Evolutionary conservation across 2,797 vertebrate genomes (phyloP).

Genomic region (Coregonus sp.): DNA sequence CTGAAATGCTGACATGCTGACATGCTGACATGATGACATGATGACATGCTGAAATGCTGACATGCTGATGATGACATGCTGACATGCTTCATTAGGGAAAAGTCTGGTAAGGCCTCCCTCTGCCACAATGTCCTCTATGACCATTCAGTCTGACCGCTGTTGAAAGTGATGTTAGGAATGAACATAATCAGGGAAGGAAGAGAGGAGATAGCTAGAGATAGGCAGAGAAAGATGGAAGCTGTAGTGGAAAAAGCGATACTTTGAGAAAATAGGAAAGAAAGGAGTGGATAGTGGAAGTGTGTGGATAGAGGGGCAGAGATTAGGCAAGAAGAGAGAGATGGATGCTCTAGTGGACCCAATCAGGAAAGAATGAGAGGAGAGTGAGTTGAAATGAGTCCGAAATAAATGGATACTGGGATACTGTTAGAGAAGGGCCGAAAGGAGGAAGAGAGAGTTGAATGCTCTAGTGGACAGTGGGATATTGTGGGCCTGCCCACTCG

Average conservation of each 20-base stretch:
- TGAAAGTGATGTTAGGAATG: conserved; percentile 3
- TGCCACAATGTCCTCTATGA: conserved; percentile 11
- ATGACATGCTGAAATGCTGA: not conserved
- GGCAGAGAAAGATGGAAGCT: not conserved
- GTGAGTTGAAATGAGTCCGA: not conserved
- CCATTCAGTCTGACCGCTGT: conserved; percentile 65
- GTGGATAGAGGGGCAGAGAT: not conserved
- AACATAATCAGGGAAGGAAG: not conserved
- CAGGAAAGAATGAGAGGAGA: not conserved
- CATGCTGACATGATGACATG: not conserved
- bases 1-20: not conserved
- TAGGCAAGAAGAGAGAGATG: not conserved
- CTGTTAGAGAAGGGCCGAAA: conserved; percentile 15
- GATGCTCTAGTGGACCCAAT: not conserved
- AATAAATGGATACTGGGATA: not conserved
- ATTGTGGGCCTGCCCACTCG: not conserved
- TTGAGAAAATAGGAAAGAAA: not conserved
- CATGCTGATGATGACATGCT: too few species aligned
- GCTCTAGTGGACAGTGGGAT: conserved; percentile 31
- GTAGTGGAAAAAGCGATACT: not conserved
- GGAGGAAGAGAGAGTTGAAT: conserved; percentile 2
- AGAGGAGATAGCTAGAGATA: not conserved
- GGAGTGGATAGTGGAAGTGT: too few species aligned
- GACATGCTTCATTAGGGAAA: not conserved
- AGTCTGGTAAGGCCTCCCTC: conserved; percentile 48